phyloP scores from a whole-genome alignment of 2,888 invertebrate genomes.

The Adineta ricciae region DNA sequence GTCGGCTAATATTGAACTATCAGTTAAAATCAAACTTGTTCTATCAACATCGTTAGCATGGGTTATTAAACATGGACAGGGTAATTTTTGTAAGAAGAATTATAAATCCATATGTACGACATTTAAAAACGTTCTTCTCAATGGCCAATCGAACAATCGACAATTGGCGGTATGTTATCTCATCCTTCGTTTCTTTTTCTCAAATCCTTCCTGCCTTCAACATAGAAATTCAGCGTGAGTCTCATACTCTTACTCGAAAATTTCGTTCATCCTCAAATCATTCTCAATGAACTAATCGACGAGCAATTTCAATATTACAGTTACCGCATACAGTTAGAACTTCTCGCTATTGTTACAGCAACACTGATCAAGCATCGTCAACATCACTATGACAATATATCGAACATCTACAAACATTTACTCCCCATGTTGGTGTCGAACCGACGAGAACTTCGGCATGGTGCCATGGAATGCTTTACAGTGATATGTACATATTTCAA shows the following conservation, averaged over 20 bases:
- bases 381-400: background rate
- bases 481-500: conserved; percentile 1
- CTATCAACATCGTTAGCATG: background rate
- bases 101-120: background rate
- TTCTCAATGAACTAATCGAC: conserved; percentile 5
- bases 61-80: background rate
- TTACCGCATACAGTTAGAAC: background rate
- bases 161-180: background rate
- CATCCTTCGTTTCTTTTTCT: too few relatives aligned
- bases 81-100: background rate
- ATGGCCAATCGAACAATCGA: conserved; percentile 15
- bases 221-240: background rate
- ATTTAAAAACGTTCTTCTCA: conserved; percentile 9
- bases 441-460: conserved; percentile 20
- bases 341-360: conserved; percentile 12
- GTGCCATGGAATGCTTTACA: conserved; percentile 21
- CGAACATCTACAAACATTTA: background rate
- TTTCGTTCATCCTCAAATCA: conserved; percentile 3
- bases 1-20: background rate
- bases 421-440: background rate
- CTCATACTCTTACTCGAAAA: background rate
- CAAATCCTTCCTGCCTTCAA: background rate
- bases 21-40: background rate
- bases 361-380: background rate
- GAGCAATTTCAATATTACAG: background rate